Evolutionary conservation across 2,113 vertebrate species (phyloP), one percentile per base, ranked within the genome.

Genomic region (Dasyurus viverrinus): DNA sequence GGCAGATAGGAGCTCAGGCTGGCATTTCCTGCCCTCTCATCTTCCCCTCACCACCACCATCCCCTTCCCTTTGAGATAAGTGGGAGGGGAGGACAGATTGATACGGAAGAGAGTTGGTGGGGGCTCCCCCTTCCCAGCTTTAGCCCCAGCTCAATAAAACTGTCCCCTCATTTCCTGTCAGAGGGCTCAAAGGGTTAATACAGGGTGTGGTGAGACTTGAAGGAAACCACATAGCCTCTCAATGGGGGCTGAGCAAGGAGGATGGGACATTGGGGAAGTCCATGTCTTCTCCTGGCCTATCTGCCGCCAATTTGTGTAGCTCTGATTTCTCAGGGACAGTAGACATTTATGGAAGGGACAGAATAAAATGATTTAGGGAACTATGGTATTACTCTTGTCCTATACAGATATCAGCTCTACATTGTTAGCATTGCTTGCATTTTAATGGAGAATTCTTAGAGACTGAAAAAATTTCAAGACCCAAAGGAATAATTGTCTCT

Each of bases 31-130:
- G 91, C 54, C 46, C 0, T 89, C 50, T 46, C 52, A 36, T 42
- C 84, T 11, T 36, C 91, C 54, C 47, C 89, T 93, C 54, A 89
- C 6, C 12, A 53, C 91, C 94, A 91, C 93, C 93, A 47, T 30
- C 30, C 36, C 60, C 12, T 36, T 68, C 30, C 30, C 30, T 27
- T 68, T 30, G 11, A 47, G 42, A 90, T 46, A 14, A n/a, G 89
- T 27, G 10, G 47, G 89, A 52, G 48, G 89, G 47, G 89, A 25
- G 89, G 91, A 54, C 94, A 95, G 93, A 89, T 30, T 4, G 25
- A 93, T 89, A 94, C 54, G 54, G 95, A 97, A 95, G 22, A 68
- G 95, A 90, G 89, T 53, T 93, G 91, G 90, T 91, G 96, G 96
- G 97, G 92, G 91, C 54, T 97, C 92, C 94, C 96, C 93, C 0